Base-by-base conservation (phyloP, 23 tunicate genomes). In the Phallusia fumigata region DNA sequence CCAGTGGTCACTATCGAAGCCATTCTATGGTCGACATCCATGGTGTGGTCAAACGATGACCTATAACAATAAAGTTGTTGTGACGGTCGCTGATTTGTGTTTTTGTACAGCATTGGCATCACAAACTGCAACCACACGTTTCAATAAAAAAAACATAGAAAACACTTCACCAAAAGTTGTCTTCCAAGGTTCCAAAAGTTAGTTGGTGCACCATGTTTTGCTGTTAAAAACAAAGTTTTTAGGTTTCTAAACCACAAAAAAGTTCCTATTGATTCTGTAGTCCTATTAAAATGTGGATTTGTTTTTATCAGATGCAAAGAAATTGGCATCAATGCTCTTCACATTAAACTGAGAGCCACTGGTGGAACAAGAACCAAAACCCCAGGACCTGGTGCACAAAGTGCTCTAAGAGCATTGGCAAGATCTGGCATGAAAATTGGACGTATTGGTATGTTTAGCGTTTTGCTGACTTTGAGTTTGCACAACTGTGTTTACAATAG, bases 361-460 rank as follows among this genome's bases (percentile, higher is more conserved):
- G 99, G 99, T 22, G 99, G 99, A 50, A 96, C 99, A 47, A 88
- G 91, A 77, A 96, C 99, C 44, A 96, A 96, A 73, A 90, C 99
- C 32, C 99, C 99, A 53, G 99, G 99, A 51, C 99, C 99, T 24
- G 99, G 99, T 58, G 99, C 99, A 0, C 99, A 96, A 74, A 88
- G 92, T 78, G 99, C 99, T 11, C 88, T 96, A 21, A 93, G 99
- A 30, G 99, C 95, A 44, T 80, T 96, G 64, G 99, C 99, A 19
- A 95, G 99, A 79, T 95, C 99, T 33, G 99, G 99, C 51, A 88
- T 96, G 96, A 96, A 96, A 72, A 96, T 96, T 77, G 99, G 99
- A 51, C 88, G 99, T 45, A 96, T 96, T 30, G 99, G 98, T 89
- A 74, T 85, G 81, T 77, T 33, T 6, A 15, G 26, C 16, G 19